Base-by-base conservation (phyloP, 2,113 vertebrate species). In the Paratilapia polleni region DNA sequence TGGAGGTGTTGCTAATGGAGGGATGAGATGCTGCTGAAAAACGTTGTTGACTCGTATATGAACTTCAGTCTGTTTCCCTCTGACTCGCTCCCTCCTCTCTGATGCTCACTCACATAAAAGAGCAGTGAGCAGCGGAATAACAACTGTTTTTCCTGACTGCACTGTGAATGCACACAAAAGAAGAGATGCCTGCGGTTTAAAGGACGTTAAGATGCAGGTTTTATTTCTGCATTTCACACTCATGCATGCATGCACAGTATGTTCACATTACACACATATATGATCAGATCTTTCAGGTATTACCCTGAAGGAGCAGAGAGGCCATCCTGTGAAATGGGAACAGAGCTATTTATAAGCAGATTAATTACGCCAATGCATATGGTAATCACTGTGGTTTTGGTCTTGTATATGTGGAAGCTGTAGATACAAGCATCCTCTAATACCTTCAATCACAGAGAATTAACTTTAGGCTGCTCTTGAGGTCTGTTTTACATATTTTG, bases 331-430 rank as follows among this genome's bases (percentile, higher is more conserved):
- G 87, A 88, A 85, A 82, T 64, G 63, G 79, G 88, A 92, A 85
- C 80, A 76, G 62, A 83, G 80, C 89, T 95, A 93, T 94, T 94
- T 94, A 90, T 91, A 92, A 89, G 85, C 77, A 82, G 86, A 89
- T 92, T 91, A 93, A 95, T 95, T 94, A 93, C 90, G 82, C 84
- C 86, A 88, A 87, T 91, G 89, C 89, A 88, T 92, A 93, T 93
- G 93, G 79, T 94, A 91, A 94, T 95, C 91, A 93, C 90, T 81
- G 54, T 66, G 82, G 81, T 22, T 80, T 57, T 76, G 82, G 60
- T 41, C 80, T 85, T 38, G 73, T 70, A 83, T 60, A 28, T 68
- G 52, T 70, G 57, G 24, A 78, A 78, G 80, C 75, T 1, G 59
- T 41, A 62, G 52, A 43, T 61, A 49, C n/a, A 43, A 28, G 49